These are phyloP conservation scores for Rhabdomys pumilio DNA, from an alignment of 2,797 vertebrate species.

Conservation along the genomic window DNA sequence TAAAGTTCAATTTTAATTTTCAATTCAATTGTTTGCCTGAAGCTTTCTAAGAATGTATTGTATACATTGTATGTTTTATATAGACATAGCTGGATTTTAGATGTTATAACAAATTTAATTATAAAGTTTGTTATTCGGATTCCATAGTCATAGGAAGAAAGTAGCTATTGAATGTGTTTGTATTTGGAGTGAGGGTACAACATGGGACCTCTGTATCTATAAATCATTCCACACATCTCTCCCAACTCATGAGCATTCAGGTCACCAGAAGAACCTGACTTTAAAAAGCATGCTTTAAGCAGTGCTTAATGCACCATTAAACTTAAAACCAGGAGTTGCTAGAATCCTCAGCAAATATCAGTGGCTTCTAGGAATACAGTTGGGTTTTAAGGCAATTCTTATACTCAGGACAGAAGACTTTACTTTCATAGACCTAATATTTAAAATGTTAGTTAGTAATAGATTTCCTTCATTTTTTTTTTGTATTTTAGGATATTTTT, in stretches of 20 bases:
- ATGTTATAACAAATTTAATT: slow-evolving; percentile 59
- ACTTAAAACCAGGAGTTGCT: not conserved
- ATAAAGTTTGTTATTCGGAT: slow-evolving; percentile 28
- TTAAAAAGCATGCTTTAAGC: slow-evolving; percentile 32
- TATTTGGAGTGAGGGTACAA: not conserved
- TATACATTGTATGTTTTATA: not conserved
- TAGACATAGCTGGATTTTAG: not conserved
- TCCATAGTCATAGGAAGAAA: not conserved
- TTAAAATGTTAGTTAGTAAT: slow-evolving; percentile 45
- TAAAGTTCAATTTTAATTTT: slow-evolving; percentile 50
- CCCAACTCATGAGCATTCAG: not conserved
- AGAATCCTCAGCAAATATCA: not conserved
- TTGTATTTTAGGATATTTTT: slow-evolving; percentile 37
- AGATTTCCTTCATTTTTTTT: slow-evolving; percentile 39
- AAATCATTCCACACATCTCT: not conserved
- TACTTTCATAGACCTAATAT: slow-evolving; percentile 35
- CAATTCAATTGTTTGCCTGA: slow-evolving; percentile 45
- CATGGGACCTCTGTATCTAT: not conserved
- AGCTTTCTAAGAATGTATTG: not conserved
- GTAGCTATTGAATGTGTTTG: not conserved
- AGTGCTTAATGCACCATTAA: not conserved
- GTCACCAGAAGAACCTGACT: not conserved
- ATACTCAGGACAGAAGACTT: slow-evolving; percentile 34
- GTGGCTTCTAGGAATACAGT: not conserved
- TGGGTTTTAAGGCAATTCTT: slow-evolving; percentile 53